A percentile compares a stretch with the other conserved stretches of the same genome.
Evolutionary conservation across 2,113 vertebrate genomes (phyloP).

Genomic region (Petaurus breviceps): DNA sequence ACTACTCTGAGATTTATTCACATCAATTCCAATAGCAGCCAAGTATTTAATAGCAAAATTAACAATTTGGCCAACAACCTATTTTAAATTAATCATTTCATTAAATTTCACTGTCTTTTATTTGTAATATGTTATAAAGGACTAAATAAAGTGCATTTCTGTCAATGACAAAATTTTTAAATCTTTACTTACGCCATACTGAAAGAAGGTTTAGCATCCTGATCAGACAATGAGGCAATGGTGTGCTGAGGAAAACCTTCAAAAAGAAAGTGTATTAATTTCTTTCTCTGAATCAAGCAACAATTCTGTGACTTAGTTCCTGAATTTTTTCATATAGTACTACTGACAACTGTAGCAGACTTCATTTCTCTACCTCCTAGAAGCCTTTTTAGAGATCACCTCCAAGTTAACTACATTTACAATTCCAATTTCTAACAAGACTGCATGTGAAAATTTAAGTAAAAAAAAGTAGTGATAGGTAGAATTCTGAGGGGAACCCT

Average conservation of each 20-base stretch:
- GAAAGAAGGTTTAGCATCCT: conserved; percentile 95
- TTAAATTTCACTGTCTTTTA: conserved; percentile 16
- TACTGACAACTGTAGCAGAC: conserved; percentile 30
- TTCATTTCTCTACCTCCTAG: background rate
- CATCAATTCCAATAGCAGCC: background rate
- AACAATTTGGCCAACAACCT: background rate
- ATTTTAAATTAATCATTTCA: conserved; percentile 35
- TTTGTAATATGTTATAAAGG: background rate
- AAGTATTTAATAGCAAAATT: background rate
- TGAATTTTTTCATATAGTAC: conserved; percentile 35
- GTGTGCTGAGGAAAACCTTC: conserved; percentile 97
- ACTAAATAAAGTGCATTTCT: conserved; percentile 26
- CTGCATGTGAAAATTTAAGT: conserved; percentile 8
- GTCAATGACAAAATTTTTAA: background rate
- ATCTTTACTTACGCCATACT: conserved; percentile 94
- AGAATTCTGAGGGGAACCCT: background rate
- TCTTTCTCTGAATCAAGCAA: conserved; percentile 44
- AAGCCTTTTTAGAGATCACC: background rate
- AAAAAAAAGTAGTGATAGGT: background rate
- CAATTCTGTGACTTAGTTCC: conserved; percentile 49
- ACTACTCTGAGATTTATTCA: background rate
- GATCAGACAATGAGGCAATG: conserved; percentile 88
- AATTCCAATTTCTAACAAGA: background rate
- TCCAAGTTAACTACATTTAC: background rate
- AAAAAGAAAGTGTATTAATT: conserved; percentile 63